Evolutionary conservation across 2,888 invertebrate genomes (phyloP), one percentile per base, ranked within the genome.

Genomic region (Parochlus steinenii): DNA sequence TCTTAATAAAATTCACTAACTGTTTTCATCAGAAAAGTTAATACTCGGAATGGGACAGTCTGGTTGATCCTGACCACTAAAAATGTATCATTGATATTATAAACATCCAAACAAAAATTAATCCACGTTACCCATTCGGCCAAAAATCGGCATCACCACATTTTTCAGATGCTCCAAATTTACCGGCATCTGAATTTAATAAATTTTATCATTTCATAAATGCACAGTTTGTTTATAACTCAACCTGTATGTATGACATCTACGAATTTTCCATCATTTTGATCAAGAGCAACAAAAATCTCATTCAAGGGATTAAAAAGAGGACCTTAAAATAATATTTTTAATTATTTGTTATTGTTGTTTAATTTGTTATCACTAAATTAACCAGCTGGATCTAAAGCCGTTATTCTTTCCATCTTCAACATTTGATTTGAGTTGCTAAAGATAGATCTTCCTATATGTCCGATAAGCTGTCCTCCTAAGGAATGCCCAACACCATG

Each of bases 181-280:
- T 58, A 0, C 63, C 64, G 0, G 64, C 64, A 40, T 70, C 69
- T n/a, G n/a, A n/a, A n/a, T n/a, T n/a, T n/a, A n/a, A n/a, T n/a
- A n/a, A n/a, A n/a, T n/a, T n/a, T n/a, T n/a, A n/a, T n/a, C n/a
- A n/a, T n/a, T n/a, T n/a, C n/a, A n/a, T n/a, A n/a, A n/a, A n/a
- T n/a, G n/a, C n/a, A n/a, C n/a, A n/a, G n/a, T n/a, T n/a, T n/a
- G n/a, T n/a, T n/a, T n/a, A n/a, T n/a, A n/a, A n/a, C n/a, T n/a
- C n/a, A n/a, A n/a, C n/a, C n/a, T 0, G 73, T 69, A 47, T 73
- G 74, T 37, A 73, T 71, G 10, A 72, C 61, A 48, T 73, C 65
- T 1, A 65, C 65, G 18, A 64, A 14, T 5, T 26, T 14, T 11
- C 24, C 34, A 22, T 34, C 34, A 15, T 34, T 17, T 20, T 22